phyloP scores from a whole-genome alignment of 1,140 invertebrate genomes.

The Glossosoma conforme region DNA sequence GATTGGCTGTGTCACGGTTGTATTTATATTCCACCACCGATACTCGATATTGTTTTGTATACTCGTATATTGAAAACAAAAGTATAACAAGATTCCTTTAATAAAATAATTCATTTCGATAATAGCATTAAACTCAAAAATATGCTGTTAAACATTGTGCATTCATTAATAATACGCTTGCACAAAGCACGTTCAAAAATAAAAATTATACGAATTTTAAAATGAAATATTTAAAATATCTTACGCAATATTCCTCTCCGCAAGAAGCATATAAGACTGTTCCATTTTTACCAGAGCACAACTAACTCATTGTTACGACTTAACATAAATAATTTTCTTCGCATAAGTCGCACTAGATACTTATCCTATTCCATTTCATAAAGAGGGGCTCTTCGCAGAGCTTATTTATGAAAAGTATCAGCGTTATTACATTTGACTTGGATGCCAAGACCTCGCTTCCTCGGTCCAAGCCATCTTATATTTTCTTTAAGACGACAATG shows the following conservation, averaged over 20 bases:
- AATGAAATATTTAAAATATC: neutral
- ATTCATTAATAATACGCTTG: no score
- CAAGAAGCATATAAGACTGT: neutral
- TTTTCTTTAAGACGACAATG: conserved; percentile 7
- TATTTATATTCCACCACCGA: no score
- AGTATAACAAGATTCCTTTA: no score
- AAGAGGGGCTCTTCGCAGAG: conserved; percentile 2
- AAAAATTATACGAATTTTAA: no score
- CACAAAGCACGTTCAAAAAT: no score
- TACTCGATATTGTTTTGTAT: no score
- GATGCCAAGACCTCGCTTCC: conserved; percentile 8
- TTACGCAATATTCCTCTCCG: neutral
- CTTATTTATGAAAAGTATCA: conserved; percentile 20
- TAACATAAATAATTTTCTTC: conserved; percentile 5
- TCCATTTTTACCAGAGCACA: neutral
- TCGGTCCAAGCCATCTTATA: neutral
- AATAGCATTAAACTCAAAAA: no score
- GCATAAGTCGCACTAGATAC: conserved; percentile 1
- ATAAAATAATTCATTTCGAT: no score
- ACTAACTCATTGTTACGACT: neutral
- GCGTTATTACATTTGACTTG: conserved; percentile 20
- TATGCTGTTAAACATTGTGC: no score
- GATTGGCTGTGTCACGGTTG: no score
- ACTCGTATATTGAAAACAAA: no score
- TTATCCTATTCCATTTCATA: conserved; percentile 12